Percentiles rank a stretch among this genome's conserved stretches.
phyloP scores from a whole-genome alignment of 2,113 vertebrate species.

The Thamnophis sirtalis region DNA sequence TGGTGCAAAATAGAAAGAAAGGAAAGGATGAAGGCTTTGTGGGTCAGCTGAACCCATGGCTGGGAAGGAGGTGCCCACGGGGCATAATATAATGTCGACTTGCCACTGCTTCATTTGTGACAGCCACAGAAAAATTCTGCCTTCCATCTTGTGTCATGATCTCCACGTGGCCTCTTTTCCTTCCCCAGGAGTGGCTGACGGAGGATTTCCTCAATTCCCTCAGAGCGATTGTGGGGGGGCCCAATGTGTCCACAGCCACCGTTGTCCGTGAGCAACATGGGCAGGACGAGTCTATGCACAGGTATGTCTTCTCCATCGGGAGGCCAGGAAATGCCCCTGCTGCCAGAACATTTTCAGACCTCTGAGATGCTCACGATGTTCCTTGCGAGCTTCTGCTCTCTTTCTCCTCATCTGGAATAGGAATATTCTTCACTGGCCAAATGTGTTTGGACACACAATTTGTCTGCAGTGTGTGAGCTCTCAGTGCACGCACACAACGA shows the following conservation, averaged over 20 bases:
- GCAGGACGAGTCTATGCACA: constrained; percentile 83
- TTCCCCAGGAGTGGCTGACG: constrained; percentile 56
- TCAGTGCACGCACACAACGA: too few species aligned
- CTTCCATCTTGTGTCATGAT: background rate
- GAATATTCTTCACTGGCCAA: background rate
- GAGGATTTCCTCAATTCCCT: constrained; percentile 69
- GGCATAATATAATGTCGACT: background rate
- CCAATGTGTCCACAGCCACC: constrained; percentile 70
- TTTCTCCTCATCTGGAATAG: background rate
- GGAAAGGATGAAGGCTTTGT: background rate
- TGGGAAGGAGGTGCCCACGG: background rate
- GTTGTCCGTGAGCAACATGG: constrained; percentile 83
- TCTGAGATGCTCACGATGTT: background rate
- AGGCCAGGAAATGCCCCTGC: background rate
- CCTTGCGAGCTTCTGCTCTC: background rate
- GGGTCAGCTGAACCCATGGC: background rate
- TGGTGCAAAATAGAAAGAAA: background rate
- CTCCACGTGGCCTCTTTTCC: background rate
- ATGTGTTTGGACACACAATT: too few species aligned
- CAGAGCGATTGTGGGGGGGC: constrained; percentile 70
- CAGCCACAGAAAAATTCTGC: background rate
- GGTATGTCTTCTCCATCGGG: constrained; percentile 52
- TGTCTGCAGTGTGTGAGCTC: too few species aligned
- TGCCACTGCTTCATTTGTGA: background rate
- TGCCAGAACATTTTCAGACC: background rate